Percentiles rank a stretch among this genome's conserved stretches.
Evolutionary conservation across 1,140 invertebrate species (phyloP).

Genomic region (Frieseomelitta varia): DNA sequence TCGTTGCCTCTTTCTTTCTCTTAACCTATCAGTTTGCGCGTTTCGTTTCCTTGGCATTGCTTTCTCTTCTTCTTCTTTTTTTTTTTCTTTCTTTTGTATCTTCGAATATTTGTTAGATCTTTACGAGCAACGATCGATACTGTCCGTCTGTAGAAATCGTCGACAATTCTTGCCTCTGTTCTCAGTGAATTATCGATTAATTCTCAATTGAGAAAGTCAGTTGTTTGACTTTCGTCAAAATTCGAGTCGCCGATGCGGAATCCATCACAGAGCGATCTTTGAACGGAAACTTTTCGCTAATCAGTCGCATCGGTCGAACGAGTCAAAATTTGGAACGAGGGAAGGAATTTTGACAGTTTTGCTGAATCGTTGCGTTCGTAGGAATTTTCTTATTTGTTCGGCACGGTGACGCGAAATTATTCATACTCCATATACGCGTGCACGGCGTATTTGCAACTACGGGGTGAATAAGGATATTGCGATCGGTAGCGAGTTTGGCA

Average conservation of each 20-base stretch:
- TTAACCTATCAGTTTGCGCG: slow-evolving; percentile 16
- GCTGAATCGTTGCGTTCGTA: not conserved
- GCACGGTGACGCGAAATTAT: slow-evolving; percentile 9
- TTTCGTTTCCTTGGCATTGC: slow-evolving; percentile 15
- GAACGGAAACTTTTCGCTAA: no score
- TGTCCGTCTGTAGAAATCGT: not conserved
- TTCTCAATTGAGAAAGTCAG: no score
- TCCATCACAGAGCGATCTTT: no score
- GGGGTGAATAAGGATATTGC: slow-evolving; percentile 41
- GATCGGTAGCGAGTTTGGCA: slow-evolving; percentile 31
- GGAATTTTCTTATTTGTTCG: slow-evolving; percentile 16
- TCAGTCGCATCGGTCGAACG: no score
- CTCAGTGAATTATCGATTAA: no score
- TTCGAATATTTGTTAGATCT: no score
- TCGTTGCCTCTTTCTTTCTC: not conserved
- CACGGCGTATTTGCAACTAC: slow-evolving; percentile 20
- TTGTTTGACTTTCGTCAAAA: no score
- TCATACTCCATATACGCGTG: slow-evolving; percentile 20
- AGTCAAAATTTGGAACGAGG: not conserved
- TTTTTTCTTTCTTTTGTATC: not conserved
- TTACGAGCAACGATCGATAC: not conserved
- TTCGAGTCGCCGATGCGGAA: no score
- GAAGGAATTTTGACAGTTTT: not conserved
- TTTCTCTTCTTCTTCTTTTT: no score
- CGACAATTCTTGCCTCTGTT: no score